Base-by-base conservation (phyloP, 1,140 invertebrate species). In the Brachystomella parvula region DNA sequence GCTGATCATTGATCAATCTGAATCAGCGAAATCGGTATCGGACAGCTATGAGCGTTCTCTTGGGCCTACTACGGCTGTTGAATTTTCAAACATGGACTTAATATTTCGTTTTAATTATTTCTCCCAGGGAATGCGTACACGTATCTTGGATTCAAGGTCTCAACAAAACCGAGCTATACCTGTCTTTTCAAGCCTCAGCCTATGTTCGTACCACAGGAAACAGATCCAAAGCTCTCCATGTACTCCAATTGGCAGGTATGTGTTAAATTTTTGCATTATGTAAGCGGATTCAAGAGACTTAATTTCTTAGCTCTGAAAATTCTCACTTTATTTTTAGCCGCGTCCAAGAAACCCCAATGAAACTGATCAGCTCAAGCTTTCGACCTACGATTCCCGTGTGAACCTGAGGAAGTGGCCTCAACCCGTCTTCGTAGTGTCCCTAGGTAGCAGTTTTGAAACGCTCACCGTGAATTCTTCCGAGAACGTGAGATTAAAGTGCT, bases 61-160 rank as follows among this genome's bases (percentile, higher is more conserved):
- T n/a, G n/a, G n/a, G n/a, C n/a, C n/a, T n/a, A n/a, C n/a, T n/a
- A n/a, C n/a, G n/a, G n/a, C n/a, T n/a, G n/a, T n/a, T n/a, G n/a
- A n/a, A n/a, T n/a, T n/a, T n/a, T n/a, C n/a, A n/a, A n/a, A n/a
- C n/a, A n/a, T n/a, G n/a, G n/a, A n/a, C n/a, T n/a, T n/a, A n/a
- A n/a, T n/a, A n/a, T n/a, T n/a, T n/a, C n/a, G n/a, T n/a, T n/a
- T n/a, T n/a, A n/a, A n/a, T n/a, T n/a, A n/a, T n/a, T n/a, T n/a
- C n/a, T 94, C 33, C 90, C 94, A 77, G 92, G 92, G 0, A 90
- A 94, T 75, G 90, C 92, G 30, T 96, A 94, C 77, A 95, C 92
- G 17, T 92, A 93, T 78, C 78, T 96, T 67, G 91, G 90, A 1
- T 79, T 94, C 47, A 96, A 96, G 76, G 89, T 89, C 75, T 92